Base-by-base conservation (phyloP, 2,888 invertebrate genomes). In the Euzophera pinguis region DNA sequence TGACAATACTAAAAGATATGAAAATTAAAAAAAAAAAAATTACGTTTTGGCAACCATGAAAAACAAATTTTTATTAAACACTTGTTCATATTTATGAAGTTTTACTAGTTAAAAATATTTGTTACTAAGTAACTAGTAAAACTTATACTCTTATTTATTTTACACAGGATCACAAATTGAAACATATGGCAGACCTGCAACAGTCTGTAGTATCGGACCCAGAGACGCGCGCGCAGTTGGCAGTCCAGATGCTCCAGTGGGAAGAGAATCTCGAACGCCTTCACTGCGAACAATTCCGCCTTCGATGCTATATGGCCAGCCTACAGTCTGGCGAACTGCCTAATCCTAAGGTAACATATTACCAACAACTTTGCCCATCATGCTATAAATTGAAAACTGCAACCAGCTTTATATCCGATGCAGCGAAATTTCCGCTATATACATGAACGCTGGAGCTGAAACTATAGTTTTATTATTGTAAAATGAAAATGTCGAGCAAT, bases 151-250 rank as follows among this genome's bases (percentile, higher is more conserved):
- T 22, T 22, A 22, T 22, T 2, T 22, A 5, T 5, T 22, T 22
- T 22, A 22, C 53, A 54, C 90, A 98, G 98, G 98, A 99, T 90
- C 96, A 97, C 78, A 98, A 98, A 85, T 91, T 98, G 89, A 97
- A 97, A 81, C 98, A 98, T 79, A 98, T 99, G 98, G 98, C 98
- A n/a, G 98, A 98, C 83, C 92, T 98, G 71, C 98, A 99, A 85
- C 95, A 98, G 86, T 97, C 97, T n/a, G 98, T 98, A 52, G 97
- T 98, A 29, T 95, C 96, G 48, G 98, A 98, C 82, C 94, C 96
- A 47, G 97, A 97, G 71, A 96, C 96, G 57, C 94, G 97, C 55
- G 96, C 96, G 73, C 98, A 98, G 84, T 95, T 99, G 62, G 95
- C 95, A 70, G 95, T 95, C 71, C 98, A 99, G 91, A 97, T 99